Conservation (phyloP, 2,113 vertebrate species). For the Cariama cristata region DNA sequence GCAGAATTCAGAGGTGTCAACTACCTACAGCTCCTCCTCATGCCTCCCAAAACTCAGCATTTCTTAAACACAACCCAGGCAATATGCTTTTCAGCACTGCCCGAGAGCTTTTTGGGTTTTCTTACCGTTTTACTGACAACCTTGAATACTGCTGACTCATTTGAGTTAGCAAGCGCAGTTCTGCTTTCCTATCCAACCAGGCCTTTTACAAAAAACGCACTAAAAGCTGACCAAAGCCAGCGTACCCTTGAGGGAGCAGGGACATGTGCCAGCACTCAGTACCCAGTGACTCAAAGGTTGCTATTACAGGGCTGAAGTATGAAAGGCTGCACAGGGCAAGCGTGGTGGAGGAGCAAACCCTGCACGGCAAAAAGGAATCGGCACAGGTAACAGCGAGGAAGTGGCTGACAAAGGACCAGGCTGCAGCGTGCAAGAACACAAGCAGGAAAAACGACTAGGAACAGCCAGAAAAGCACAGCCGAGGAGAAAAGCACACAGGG, state of each 20-base stretch:
- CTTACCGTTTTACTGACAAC: background rate
- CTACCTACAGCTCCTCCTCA: background rate
- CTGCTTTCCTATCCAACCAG: background rate
- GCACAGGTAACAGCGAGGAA: background rate
- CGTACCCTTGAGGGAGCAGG: background rate
- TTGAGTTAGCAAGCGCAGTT: background rate
- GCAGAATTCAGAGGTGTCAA: background rate
- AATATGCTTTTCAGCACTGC: background rate
- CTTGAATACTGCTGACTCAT: background rate
- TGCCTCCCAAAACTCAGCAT: background rate
- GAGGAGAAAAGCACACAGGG: background rate
- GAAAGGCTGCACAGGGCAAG: background rate
- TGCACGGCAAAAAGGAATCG: fast-evolving
- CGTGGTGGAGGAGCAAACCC: background rate
- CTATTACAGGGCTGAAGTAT: background rate
- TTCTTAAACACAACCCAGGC: background rate
- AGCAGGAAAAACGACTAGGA: background rate
- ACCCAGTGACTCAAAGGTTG: background rate
- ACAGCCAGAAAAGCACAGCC: background rate
- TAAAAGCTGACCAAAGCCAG: background rate
- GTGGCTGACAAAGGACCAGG: background rate
- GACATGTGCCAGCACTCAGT: background rate
- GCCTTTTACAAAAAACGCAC: background rate
- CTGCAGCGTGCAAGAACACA: fast-evolving
- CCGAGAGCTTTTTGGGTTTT: background rate